phyloP scores from a whole-genome alignment of 2,888 invertebrate genomes.

The Volucella zonaria region DNA sequence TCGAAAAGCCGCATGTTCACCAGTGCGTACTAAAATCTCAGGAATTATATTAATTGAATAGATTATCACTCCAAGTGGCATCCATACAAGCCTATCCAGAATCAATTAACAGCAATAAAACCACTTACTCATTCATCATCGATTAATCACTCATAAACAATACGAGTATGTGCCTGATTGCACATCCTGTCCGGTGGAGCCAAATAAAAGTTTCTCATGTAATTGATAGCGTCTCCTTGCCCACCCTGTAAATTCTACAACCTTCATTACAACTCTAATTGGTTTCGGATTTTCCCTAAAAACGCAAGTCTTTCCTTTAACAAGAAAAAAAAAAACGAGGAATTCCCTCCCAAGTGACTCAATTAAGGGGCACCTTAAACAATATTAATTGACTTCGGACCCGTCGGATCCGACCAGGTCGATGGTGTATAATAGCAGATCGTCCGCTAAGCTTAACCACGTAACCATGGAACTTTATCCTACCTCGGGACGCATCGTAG shows the following conservation, averaged over 20 bases:
- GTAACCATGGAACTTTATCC: conserved; percentile 14
- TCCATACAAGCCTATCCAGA: conserved; percentile 16
- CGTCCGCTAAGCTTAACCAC: not conserved
- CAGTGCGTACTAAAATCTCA: conserved; percentile 2
- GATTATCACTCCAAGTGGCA: conserved; percentile 21
- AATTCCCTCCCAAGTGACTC: conserved; percentile 13
- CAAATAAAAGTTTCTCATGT: conserved; percentile 37
- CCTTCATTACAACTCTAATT: conserved; percentile 15
- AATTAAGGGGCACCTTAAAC: conserved; percentile 25
- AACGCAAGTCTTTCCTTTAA: not conserved
- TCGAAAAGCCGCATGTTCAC: not conserved
- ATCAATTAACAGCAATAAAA: conserved; percentile 36
- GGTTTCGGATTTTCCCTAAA: conserved; percentile 21
- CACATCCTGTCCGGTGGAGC: not conserved
- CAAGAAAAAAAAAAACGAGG: not conserved
- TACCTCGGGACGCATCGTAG: not conserved
- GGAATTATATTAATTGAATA: conserved; percentile 19
- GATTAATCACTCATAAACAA: conserved; percentile 41
- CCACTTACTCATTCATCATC: conserved; percentile 28
- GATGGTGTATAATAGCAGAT: not conserved
- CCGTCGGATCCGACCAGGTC: not conserved
- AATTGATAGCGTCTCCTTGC: conserved; percentile 20
- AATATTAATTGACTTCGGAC: conserved; percentile 25
- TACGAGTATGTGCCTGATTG: not conserved
- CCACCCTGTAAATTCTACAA: not conserved